Base-by-base conservation (phyloP, 2,888 invertebrate genomes). In the Orgyia antiqua region DNA sequence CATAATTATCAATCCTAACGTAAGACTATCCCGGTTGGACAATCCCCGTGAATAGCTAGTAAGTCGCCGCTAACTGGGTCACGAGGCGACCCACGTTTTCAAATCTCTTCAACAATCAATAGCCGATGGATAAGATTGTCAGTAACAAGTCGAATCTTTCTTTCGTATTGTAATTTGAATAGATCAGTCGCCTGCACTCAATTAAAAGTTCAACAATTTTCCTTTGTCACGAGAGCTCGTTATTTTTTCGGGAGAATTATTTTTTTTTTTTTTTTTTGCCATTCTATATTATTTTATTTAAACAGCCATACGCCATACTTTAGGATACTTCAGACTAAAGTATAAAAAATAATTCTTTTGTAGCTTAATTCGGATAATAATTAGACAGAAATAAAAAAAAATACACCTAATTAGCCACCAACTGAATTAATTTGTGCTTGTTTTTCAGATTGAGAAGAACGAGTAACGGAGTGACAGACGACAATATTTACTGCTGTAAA, bases 41-140 rank as follows among this genome's bases (percentile, higher is more conserved):
- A 53, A 56, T 45, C 29, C 36, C 38, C 36, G 8, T 36, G 35
- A 47, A 42, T 42, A 28, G 39, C 37, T 39, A 42, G 15, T 9
- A 45, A 29, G 29, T 35, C 24, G 28, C 20, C 23, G 25, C 40
- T 42, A 59, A 56, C 47, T 57, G 33, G 57, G 58, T 58, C 60
- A 50, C 42, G 45, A 32, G 21, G 33, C 48, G 26, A 37, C 52
- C 50, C 41, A 50, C 53, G 52, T 42, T 43, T 43, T 50, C 42
- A 47, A 45, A 48, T 41, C 32, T 43, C 38, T 34, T 36, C 24
- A 42, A 37, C 38, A 46, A 54, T 59, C 54, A 55, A 56, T 58
- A 53, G 44, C 10, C 27, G 25, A 39, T 42, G 39, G 25, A 31
- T 40, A 31, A 36, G 36, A 42, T 33, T 37, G 45, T 38, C 39